phyloP scores from a whole-genome alignment of 2,888 invertebrate species.

The Ectemnius lituratus region DNA sequence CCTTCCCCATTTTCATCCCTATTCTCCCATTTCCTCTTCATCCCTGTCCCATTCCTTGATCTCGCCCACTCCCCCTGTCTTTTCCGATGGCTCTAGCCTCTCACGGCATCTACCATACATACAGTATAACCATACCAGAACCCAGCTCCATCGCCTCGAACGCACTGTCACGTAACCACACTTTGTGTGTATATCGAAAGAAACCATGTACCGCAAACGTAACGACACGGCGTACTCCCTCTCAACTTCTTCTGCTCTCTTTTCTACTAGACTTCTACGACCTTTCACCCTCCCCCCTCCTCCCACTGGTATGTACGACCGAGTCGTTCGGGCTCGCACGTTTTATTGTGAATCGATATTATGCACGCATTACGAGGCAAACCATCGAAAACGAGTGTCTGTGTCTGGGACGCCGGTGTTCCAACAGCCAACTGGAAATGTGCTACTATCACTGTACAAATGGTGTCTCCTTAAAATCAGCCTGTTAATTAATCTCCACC shows the following conservation, averaged over 20 bases:
- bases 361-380: conserved; percentile 8
- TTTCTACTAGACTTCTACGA: not conserved
- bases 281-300: not conserved
- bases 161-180: conserved; percentile 66
- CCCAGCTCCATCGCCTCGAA: conserved; percentile 47
- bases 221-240: conserved; percentile 45
- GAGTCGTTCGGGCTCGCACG: not conserved
- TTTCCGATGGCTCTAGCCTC: conserved; percentile 10
- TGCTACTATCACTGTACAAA: conserved; percentile 44
- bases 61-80: not conserved
- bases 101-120: too few relatives aligned
- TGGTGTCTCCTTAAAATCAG: conserved; percentile 50
- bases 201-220: conserved; percentile 41
- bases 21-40: conserved; percentile 58
- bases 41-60: conserved; percentile 17
- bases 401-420: conserved; percentile 7
- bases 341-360: conserved; percentile 35
- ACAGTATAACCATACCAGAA: not conserved
- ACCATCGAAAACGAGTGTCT: conserved; percentile 21
- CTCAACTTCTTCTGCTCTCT: conserved; percentile 17
- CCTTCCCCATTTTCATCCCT: conserved; percentile 62
- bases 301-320: conserved; percentile 12
- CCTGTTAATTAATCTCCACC: conserved; percentile 47
- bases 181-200: conserved; percentile 58
- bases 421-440: not conserved